phyloP scores from a whole-genome alignment of 2,797 vertebrate species.

The Lemur catta region DNA sequence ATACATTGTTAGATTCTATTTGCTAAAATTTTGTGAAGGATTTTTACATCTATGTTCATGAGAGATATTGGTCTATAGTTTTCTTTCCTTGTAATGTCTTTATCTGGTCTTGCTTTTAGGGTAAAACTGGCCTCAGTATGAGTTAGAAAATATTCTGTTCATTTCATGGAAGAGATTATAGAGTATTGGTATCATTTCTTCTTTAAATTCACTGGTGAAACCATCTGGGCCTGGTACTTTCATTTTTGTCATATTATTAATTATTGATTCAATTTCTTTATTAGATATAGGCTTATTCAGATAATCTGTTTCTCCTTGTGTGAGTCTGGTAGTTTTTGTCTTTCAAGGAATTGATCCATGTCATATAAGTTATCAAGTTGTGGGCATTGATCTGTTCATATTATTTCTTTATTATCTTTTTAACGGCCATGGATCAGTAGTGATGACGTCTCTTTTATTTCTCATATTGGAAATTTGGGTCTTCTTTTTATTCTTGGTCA shows the following conservation, averaged over 20 bases:
- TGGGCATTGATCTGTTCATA: not conserved
- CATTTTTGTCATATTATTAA: not conserved
- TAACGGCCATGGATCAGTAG: not conserved
- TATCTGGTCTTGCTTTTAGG: not conserved
- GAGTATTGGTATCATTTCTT: not conserved
- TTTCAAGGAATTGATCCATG: not conserved
- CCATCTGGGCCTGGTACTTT: not conserved
- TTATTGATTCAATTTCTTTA: not conserved
- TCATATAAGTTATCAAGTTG: not conserved
- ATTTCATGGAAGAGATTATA: constrained; percentile 3
- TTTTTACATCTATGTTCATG: not conserved
- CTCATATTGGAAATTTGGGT: not conserved
- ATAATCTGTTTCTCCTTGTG: not conserved
- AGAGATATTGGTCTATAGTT: not conserved
- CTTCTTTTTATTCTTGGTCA: not conserved
- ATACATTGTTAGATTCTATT: not conserved
- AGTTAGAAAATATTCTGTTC: not conserved
- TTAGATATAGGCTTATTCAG: not conserved
- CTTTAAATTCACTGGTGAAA: not conserved
- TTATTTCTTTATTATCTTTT: constrained; percentile 9
- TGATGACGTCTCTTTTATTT: not conserved
- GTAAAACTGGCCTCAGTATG: not conserved
- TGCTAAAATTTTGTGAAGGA: not conserved
- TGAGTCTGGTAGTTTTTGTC: not conserved
- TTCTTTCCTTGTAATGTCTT: not conserved